Evolutionary conservation across 2,888 invertebrate species (phyloP), one percentile per base, ranked within the genome.

Genomic region (Allophyes oxyacanthae): DNA sequence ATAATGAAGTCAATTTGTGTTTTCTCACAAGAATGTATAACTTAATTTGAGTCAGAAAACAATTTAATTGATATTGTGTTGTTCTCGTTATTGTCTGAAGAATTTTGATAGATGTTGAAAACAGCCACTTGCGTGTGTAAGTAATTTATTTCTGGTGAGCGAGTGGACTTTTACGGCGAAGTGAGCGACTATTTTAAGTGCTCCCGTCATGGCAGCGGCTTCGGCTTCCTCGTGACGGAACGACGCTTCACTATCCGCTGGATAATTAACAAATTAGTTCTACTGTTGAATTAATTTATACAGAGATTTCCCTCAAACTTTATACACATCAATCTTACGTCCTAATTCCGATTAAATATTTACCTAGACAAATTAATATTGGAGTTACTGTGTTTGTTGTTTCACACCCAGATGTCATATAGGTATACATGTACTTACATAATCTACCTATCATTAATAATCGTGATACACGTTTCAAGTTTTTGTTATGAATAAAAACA

Each of bases 201-300:
- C 65, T 71, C 63, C 68, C 68, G 77, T 76, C 77, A 81, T 71
- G 68, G 64, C 71, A 67, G 64, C 54, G 56, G 55, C 58, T 54
- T 60, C 59, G 67, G 49, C 33, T 13, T 10, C 25, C 25, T 73
- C 75, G 75, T 76, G 74, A 75, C 74, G 77, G 79, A 81, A 78
- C 65, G 55, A 66, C 75, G 76, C 78, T 80, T 70, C 72, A 74
- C 69, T 76, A 68, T 65, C 74, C 65, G 72, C 64, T 64, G 65
- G 59, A 79, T 82, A 81, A 82, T 87, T 83, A 84, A 81, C 83
- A 79, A 84, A 87, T 87, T 84, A 78, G 85, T 85, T 88, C 79
- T 80, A 79, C 73, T 71, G 63, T 75, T 77, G 71, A 77, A 79
- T 79, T 81, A 77, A 81, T 82, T 72, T 71, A 63, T 70, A 67